Conservation (phyloP, 2,888 invertebrate species). For the Aethes cnicana region DNA sequence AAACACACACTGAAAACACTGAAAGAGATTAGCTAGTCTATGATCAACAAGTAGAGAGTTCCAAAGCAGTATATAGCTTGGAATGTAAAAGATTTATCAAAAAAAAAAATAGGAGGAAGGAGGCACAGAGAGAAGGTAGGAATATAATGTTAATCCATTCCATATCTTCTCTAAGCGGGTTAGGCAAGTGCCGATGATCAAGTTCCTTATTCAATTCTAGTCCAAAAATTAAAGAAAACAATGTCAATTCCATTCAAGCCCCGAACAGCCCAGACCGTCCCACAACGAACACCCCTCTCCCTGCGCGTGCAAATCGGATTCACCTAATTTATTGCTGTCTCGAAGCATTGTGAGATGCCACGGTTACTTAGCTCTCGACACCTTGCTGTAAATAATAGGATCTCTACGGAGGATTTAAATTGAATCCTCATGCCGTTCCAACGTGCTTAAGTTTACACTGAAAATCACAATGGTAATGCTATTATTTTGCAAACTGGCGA, state of each 20-base stretch:
- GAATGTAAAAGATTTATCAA: too few species aligned
- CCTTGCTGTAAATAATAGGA: constrained; percentile 76
- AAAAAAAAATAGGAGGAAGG: too few species aligned
- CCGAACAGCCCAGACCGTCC: neutral
- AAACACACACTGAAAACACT: too few species aligned
- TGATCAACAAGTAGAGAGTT: too few species aligned
- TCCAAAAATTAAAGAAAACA: constrained; percentile 13
- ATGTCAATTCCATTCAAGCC: too few species aligned
- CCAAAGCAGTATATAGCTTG: too few species aligned
- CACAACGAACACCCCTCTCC: constrained; percentile 35
- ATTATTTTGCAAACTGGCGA: constrained; percentile 33
- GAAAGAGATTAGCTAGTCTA: too few species aligned
- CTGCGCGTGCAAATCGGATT: constrained; percentile 79
- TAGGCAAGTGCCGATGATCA: too few species aligned
- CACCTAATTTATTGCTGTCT: constrained; percentile 78
- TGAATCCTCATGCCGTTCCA: constrained; percentile 54
- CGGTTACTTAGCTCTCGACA: constrained; percentile 76
- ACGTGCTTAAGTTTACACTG: constrained; percentile 40
- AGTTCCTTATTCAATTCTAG: neutral
- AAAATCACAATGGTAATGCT: constrained; percentile 40
- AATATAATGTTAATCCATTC: too few species aligned
- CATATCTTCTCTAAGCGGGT: too few species aligned
- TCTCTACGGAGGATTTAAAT: constrained; percentile 69
- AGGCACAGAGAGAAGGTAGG: too few species aligned
- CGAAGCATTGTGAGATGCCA: constrained; percentile 61